Base-by-base conservation (phyloP, 2,888 invertebrate species). In the Linyphia triangularis region DNA sequence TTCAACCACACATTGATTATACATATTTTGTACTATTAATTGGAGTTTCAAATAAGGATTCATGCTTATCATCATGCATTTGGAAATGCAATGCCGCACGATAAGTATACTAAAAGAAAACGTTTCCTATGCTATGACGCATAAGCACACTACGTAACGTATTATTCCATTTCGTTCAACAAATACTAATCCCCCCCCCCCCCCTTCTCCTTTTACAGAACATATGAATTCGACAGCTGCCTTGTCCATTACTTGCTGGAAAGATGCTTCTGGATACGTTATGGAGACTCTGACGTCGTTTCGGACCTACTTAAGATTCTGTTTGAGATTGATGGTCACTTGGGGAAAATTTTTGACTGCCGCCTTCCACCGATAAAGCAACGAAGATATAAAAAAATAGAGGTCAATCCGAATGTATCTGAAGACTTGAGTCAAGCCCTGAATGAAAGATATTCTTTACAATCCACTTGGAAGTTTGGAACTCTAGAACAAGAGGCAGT, bases 261-360 rank as follows among this genome's bases (percentile, higher is more conserved):
- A 61, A 28, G 75, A 1, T 88, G 88, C 24, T 88, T 69, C 33
- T 88, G 88, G 88, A 30, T 77, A 2, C 65, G 40, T 5, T 82
- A 82, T 30, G 82, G 82, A 3, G 88, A 88, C 22, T 82, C 75
- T n/a, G 51, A 88, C 30, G 22, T 82, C 5, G 82, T 88, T 1
- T 22, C 67, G 2, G 59, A 88, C 16, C 30, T 88, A 1, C 77
- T 88, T 1, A 24, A 13, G 0, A 57, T 51, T 13, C 40, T 82
- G n/a, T 81, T 40, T 57, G 61, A 69, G 19, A 9, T 40, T 10
- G 81, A 82, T 7, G 81, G 81, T 5, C 67, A 82, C 40, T 69
- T 88, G 30, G 82, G 88, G 10, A 88, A 88, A 33, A 61, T 88
- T 10, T 88, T 88, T 22, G 57, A 77, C 24, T 69, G 51, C n/a